Evolutionary conservation across 2,888 invertebrate genomes (phyloP).

Genomic region (Nipponacmea schrenckii): DNA sequence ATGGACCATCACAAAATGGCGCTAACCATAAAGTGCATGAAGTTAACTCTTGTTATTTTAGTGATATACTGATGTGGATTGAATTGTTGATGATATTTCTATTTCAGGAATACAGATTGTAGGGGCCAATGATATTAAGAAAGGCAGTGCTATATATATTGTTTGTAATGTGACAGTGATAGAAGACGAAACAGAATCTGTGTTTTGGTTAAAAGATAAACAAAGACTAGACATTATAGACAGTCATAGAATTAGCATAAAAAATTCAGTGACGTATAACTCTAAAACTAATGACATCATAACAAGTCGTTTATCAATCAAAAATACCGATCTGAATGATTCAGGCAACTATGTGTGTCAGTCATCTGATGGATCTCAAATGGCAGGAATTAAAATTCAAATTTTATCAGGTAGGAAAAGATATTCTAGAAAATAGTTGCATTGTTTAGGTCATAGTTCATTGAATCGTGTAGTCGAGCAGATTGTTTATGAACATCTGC

Average conservation of each 20-base stretch:
- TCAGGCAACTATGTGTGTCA: conserved; percentile 44
- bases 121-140: neutral
- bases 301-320: conserved; percentile 40
- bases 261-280: conserved; percentile 34
- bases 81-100: neutral
- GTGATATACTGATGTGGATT: no score
- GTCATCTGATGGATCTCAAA: conserved; percentile 38
- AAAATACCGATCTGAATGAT: conserved; percentile 33
- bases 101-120: neutral
- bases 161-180: conserved; percentile 1
- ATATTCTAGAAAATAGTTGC: neutral
- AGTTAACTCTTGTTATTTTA: no score
- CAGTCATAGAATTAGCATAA: conserved; percentile 31
- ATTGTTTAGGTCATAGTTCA: no score
- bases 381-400: conserved; percentile 37
- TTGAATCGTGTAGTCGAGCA: no score
- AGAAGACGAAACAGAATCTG: neutral
- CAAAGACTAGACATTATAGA: conserved; percentile 25
- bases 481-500: no score
- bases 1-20: no score
- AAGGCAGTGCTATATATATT: neutral
- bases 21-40: no score
- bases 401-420: conserved; percentile 16
- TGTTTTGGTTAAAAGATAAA: conserved; percentile 31
- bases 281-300: conserved; percentile 28